These are phyloP conservation scores for Babylonia areolata DNA, from an alignment of 1,140 invertebrate species.

Conservation along the genomic window DNA sequence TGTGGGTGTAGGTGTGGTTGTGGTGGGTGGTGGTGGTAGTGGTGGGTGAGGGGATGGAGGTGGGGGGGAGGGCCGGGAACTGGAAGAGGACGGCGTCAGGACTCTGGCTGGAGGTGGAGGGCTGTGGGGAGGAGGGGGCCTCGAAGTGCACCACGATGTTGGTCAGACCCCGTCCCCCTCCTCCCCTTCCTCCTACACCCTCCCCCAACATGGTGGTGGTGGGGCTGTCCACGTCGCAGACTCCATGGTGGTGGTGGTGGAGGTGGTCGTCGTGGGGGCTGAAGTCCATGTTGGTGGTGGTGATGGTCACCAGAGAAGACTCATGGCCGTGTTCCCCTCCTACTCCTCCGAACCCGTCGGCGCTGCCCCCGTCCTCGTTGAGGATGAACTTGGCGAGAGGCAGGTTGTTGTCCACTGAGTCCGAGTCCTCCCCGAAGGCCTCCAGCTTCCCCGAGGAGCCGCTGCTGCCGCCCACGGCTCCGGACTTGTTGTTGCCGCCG, in stretches of 20 bases:
- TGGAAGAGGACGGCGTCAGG: conserved; percentile 63
- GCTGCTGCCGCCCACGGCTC: conserved; percentile 43
- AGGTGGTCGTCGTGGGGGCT: conserved; percentile 28
- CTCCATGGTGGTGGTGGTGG: conserved; percentile 38
- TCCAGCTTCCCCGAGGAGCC: conserved; percentile 53
- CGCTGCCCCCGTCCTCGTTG: background rate
- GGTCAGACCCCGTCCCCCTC: conserved; percentile 55
- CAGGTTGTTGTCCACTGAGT: conserved; percentile 30
- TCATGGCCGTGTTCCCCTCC: conserved; percentile 9
- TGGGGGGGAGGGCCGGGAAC: conserved; percentile 54
- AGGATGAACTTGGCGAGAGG: conserved; percentile 41
- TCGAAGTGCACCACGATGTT: conserved; percentile 73
- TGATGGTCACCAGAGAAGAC: conserved; percentile 70
- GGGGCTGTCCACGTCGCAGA: conserved; percentile 49
- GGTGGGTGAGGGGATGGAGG: conserved; percentile 34
- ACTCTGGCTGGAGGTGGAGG: conserved; percentile 68
- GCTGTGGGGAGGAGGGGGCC: conserved; percentile 67
- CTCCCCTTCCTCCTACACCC: too few species aligned
- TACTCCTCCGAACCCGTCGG: background rate
- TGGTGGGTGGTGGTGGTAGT: conserved; percentile 37
- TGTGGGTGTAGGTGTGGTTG: conserved; percentile 34
- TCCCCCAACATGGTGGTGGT: conserved; percentile 51
- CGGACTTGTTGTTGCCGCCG: conserved; percentile 46
- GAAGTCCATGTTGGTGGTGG: conserved; percentile 63
- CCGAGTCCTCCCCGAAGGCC: conserved; percentile 46